phyloP scores from a whole-genome alignment of 2,888 invertebrate genomes.

The Drosophila tanythrix region DNA sequence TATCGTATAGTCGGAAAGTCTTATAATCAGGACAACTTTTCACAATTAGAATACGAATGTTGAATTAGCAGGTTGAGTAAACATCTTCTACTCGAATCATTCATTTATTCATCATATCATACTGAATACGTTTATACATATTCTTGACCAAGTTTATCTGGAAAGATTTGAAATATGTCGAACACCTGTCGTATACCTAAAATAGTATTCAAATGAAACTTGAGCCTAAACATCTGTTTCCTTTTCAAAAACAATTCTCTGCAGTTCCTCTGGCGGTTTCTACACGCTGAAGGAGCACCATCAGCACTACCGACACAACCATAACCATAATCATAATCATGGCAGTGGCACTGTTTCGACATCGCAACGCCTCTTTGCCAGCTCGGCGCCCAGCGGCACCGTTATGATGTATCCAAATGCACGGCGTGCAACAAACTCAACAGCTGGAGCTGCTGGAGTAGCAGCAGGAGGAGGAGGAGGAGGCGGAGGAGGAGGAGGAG shows the following conservation, averaged over 20 bases:
- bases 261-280: slow-evolving; percentile 82
- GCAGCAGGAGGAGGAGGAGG: slow-evolving; percentile 10
- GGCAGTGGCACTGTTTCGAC: slow-evolving; percentile 43
- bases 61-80: background rate
- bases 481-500: slow-evolving; percentile 29
- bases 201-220: background rate
- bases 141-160: background rate
- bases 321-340: slow-evolving; percentile 41
- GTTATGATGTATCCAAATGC: slow-evolving; percentile 83
- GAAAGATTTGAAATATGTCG: background rate
- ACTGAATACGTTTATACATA: background rate
- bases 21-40: background rate
- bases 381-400: slow-evolving; percentile 83
- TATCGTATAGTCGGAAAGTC: background rate
- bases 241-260: background rate
- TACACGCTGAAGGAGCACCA: slow-evolving; percentile 81
- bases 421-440: slow-evolving; percentile 46
- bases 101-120: background rate
- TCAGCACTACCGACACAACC: slow-evolving; percentile 71
- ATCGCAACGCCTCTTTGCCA: slow-evolving; percentile 77
- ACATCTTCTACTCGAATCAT: background rate
- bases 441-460: slow-evolving; percentile 8
- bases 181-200: background rate
- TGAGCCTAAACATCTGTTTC: background rate
- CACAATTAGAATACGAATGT: background rate